Conservation (phyloP, 2,888 invertebrate genomes). For the Catocala sponsa region DNA sequence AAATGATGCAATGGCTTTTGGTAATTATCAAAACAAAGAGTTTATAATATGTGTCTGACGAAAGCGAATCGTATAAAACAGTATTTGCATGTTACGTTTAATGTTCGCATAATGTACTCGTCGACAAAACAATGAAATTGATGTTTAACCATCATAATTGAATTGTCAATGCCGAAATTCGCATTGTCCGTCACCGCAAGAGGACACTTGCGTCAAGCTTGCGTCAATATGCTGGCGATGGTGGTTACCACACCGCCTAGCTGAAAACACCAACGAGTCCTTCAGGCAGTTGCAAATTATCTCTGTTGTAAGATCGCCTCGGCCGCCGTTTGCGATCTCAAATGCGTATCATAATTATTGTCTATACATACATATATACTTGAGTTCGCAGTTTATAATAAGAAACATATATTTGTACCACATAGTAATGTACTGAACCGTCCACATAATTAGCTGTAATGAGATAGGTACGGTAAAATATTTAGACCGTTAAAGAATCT, state of each 20-base stretch:
- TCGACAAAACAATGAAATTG: conserved; percentile 64
- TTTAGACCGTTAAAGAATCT: conserved; percentile 44
- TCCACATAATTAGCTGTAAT: no score
- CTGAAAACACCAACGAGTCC: conserved; percentile 51
- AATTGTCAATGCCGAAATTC: conserved; percentile 56
- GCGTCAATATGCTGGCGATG: conserved; percentile 50
- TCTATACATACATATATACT: not conserved
- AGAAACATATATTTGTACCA: no score
- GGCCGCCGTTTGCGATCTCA: conserved; percentile 25
- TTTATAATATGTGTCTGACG: no score
- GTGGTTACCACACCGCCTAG: conserved; percentile 48
- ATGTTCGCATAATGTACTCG: conserved; percentile 13
- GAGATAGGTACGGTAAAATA: conserved; percentile 13
- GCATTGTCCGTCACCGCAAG: conserved; percentile 56
- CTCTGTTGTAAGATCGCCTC: conserved; percentile 41
- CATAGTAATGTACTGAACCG: no score
- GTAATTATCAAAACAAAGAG: no score
- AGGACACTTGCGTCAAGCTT: conserved; percentile 62
- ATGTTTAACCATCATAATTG: conserved; percentile 60
- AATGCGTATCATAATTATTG: conserved; percentile 18
- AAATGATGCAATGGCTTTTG: no score
- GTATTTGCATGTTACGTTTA: conserved; percentile 6
- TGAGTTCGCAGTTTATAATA: not conserved
- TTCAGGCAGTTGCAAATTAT: conserved; percentile 45
- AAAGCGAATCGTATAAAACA: not conserved